A percentile compares a stretch with the other conserved stretches of the same genome.
Conservation (phyloP, 2,113 vertebrate genomes). For the Ammodytes marinus region DNA sequence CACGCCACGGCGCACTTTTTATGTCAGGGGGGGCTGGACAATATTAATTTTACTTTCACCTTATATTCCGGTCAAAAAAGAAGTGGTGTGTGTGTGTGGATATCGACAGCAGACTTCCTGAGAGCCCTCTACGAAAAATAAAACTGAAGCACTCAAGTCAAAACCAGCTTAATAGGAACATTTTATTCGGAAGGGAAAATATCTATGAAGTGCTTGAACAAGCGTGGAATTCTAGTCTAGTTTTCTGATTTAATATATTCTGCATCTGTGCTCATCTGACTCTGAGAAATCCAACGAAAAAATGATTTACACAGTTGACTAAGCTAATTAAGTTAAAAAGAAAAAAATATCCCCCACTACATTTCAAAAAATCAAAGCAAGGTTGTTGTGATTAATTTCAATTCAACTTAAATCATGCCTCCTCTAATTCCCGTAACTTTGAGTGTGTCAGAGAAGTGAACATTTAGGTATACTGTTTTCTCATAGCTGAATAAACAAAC, state of each 20-base stretch:
- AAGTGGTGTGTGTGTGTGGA: background rate
- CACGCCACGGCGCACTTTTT: conserved; percentile 49
- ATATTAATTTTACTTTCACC: conserved; percentile 64
- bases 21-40: conserved; percentile 51
- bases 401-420: conserved; percentile 24
- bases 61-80: background rate
- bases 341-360: background rate
- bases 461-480: too few species aligned
- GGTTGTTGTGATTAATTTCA: conserved; percentile 48
- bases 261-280: conserved; percentile 53
- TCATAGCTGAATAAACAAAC: too few species aligned
- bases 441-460: background rate
- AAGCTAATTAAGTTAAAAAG: conserved; percentile 54
- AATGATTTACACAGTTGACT: conserved; percentile 59
- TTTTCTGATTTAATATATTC: conserved; percentile 48
- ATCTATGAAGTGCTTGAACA: conserved; percentile 12
- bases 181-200: conserved; percentile 42
- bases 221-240: conserved; percentile 33
- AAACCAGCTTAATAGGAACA: conserved; percentile 39
- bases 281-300: conserved; percentile 53
- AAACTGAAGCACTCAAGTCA: background rate
- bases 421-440: conserved; percentile 14
- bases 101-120: background rate
- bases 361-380: conserved; percentile 51
- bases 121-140: background rate